A percentile compares a stretch with the other conserved stretches of the same genome.
These are phyloP conservation scores for Papilio aristodemus DNA, from an alignment of 1,140 invertebrate genomes.

Conservation along the genomic window DNA sequence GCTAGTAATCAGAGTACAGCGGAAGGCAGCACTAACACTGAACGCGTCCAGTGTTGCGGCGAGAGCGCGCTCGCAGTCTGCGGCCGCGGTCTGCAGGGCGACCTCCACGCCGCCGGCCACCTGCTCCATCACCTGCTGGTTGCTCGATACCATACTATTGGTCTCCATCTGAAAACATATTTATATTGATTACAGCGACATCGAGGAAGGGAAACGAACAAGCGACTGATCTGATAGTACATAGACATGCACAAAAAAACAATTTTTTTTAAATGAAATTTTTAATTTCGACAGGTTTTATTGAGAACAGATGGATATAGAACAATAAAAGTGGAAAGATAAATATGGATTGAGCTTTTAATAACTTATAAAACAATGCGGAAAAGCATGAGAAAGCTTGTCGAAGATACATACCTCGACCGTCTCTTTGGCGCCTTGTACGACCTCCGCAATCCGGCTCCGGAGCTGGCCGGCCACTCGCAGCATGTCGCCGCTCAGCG, in stretches of 20 bases:
- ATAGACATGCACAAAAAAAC: too few species aligned
- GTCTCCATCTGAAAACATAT: conserved; percentile 11
- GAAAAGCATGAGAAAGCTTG: too few species aligned
- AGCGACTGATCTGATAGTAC: too few species aligned
- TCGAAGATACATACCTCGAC: conserved; percentile 41
- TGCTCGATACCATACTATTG: not conserved
- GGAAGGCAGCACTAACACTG: conserved; percentile 43
- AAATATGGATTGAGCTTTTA: too few species aligned
- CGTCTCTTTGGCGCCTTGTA: conserved; percentile 39
- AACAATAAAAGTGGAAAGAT: too few species aligned
- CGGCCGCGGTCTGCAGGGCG: not conserved
- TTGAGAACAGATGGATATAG: too few species aligned
- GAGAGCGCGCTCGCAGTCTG: conserved; percentile 18
- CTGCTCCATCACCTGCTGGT: conserved; percentile 7
- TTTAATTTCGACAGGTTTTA: too few species aligned
- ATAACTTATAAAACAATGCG: too few species aligned
- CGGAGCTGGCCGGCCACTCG: conserved; percentile 49
- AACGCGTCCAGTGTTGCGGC: conserved; percentile 24
- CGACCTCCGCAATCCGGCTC: conserved; percentile 39
- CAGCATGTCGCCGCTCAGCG: conserved; percentile 48
- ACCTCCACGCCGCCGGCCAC: conserved; percentile 4
- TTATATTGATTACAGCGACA: not conserved
- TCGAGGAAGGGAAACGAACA: too few species aligned
- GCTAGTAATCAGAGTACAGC: too few species aligned
- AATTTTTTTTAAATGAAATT: too few species aligned